Evolutionary conservation across 37 sponge, comb jelly and placozoan genomes (phyloP).

Genomic region (Eunapius fragilis): DNA sequence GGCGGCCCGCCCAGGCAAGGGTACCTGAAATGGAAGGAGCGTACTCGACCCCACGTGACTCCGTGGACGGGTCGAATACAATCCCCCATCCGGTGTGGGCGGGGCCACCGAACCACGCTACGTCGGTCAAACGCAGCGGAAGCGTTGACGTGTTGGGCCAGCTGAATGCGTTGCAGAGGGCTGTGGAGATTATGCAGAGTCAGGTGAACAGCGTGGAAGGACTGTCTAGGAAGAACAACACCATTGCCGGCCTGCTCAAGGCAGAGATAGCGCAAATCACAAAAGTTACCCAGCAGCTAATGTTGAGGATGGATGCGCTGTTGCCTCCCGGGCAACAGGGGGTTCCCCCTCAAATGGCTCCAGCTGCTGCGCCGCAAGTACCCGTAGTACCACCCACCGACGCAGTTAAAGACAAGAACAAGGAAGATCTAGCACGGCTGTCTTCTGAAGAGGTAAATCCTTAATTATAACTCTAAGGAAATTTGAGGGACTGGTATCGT

Average conservation of each 20-base stretch:
- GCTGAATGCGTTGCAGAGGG: not conserved
- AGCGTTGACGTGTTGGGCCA: not conserved
- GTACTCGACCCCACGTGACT: not conserved
- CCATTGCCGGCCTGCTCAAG: not conserved
- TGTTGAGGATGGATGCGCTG: not conserved
- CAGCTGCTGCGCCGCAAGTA: not conserved
- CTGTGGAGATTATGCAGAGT: not conserved
- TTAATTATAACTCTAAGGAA: too few species aligned
- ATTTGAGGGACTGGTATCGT: too few species aligned
- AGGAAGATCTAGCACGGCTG: not conserved
- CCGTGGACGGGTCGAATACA: not conserved
- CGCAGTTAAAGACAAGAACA: not conserved
- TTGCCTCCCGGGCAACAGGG: not conserved
- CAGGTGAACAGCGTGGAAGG: not conserved
- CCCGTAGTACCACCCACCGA: not conserved
- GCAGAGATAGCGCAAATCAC: not conserved
- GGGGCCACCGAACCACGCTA: not conserved
- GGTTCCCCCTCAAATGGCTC: not conserved
- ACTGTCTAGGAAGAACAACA: not conserved
- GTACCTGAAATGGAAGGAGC: not conserved
- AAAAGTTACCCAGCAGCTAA: not conserved
- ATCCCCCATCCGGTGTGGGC: not conserved
- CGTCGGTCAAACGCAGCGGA: not conserved
- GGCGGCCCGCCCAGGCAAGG: not conserved
- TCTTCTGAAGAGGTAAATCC: not conserved